Conservation (phyloP, 2,888 invertebrate species). For the Camptogramma bilineatum region DNA sequence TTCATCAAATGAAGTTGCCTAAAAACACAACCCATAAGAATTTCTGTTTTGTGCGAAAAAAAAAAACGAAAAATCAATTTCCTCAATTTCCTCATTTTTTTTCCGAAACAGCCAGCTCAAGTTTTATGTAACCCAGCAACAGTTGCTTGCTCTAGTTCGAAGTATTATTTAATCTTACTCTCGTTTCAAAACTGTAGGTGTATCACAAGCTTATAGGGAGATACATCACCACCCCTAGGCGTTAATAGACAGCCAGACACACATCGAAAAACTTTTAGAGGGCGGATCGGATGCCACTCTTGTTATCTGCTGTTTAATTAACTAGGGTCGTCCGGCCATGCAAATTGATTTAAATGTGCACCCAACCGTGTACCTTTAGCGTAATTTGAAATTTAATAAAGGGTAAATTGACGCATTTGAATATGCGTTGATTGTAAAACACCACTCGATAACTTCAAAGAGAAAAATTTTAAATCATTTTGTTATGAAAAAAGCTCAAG, state of each 20-base stretch:
- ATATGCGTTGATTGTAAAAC: background rate
- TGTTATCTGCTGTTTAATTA: slow-evolving; percentile 25
- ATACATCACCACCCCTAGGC: slow-evolving; percentile 22
- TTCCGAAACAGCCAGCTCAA: no score
- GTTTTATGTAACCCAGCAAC: no score
- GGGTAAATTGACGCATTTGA: background rate
- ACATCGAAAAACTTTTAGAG: slow-evolving; percentile 24
- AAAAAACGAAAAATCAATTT: no score
- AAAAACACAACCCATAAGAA: no score
- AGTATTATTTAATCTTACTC: slow-evolving; percentile 6
- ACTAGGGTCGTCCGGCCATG: slow-evolving; percentile 12
- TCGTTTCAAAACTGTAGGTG: background rate
- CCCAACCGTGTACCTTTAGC: slow-evolving; percentile 4
- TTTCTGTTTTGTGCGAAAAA: no score
- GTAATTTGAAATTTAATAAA: background rate
- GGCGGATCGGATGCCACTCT: slow-evolving; percentile 21
- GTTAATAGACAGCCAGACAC: slow-evolving; percentile 24
- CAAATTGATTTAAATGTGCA: slow-evolving; percentile 22
- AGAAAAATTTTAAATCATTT: background rate
- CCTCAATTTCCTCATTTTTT: no score
- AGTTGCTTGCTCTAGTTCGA: background rate
- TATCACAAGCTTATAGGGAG: slow-evolving; percentile 14
- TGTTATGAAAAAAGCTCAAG: background rate
- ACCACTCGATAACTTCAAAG: background rate
- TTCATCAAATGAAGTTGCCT: no score